Conservation (phyloP, 37 sponge, comb jelly and placozoan genomes). For the Trichoplax adhaerens region DNA sequence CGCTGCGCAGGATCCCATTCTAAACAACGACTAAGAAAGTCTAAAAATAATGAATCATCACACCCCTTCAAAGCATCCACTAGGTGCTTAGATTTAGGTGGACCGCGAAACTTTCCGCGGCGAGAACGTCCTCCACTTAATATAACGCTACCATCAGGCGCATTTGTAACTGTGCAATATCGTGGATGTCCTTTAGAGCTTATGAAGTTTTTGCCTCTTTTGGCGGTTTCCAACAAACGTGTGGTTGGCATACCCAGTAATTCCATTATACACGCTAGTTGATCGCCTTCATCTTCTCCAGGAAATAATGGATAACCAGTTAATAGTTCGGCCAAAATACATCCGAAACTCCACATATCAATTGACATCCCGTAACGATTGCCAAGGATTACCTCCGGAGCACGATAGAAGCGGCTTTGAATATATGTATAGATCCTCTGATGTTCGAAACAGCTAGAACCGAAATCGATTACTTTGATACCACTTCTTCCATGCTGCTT, state of each 20-base stretch:
- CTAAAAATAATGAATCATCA: constrained; percentile 75
- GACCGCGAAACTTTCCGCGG: constrained; percentile 67
- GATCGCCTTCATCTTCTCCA: constrained; percentile 85
- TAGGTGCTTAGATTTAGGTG: constrained; percentile 71
- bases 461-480: constrained; percentile 92
- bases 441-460: constrained; percentile 89
- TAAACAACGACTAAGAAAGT: constrained; percentile 50
- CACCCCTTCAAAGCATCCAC: constrained; percentile 60
- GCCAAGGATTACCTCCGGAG: constrained; percentile 90
- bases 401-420: constrained; percentile 85
- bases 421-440: constrained; percentile 94
- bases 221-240: constrained; percentile 52
- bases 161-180: constrained; percentile 25
- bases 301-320: constrained; percentile 86
- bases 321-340: constrained; percentile 80
- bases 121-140: constrained; percentile 62
- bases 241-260: constrained; percentile 66
- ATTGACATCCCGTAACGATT: constrained; percentile 89
- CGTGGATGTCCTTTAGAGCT: constrained; percentile 53
- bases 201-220: constrained; percentile 54
- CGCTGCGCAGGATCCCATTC: constrained; percentile 48
- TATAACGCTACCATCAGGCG: constrained; percentile 45
- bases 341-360: constrained; percentile 97
- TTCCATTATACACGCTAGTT: constrained; percentile 85
- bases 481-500: constrained; percentile 85